These are phyloP conservation scores for Radopholus similis DNA, from an alignment of 1,140 invertebrate genomes.

Conservation along the genomic window DNA sequence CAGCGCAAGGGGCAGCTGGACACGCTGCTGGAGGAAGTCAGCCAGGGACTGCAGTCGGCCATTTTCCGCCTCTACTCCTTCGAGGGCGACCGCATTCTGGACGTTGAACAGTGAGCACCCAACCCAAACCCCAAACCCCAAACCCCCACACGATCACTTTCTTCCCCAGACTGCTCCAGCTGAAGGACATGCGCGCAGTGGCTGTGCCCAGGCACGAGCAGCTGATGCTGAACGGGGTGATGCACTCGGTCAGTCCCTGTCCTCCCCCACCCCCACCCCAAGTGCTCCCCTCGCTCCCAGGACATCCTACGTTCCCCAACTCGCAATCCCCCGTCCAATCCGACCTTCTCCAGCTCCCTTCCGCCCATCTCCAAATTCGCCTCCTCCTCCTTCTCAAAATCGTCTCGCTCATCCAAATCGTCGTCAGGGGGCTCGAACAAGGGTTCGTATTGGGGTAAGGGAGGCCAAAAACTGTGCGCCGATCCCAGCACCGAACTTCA, in stretches of 20 bases:
- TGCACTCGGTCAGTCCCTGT: conserved; percentile 3
- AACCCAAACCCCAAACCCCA: too few relatives aligned
- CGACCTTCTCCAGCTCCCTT: neutral
- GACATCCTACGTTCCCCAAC: neutral
- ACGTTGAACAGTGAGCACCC: conserved; percentile 24
- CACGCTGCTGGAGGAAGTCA: conserved; percentile 37
- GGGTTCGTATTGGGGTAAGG: too few relatives aligned
- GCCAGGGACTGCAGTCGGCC: conserved; percentile 36
- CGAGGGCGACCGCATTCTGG: conserved; percentile 36
- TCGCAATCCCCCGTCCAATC: conserved; percentile 4
- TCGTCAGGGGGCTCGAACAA: neutral
- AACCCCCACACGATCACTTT: neutral
- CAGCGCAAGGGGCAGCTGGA: conserved; percentile 25
- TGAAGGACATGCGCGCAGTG: conserved; percentile 43
- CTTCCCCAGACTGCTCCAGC: conserved; percentile 15
- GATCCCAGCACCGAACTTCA: too few relatives aligned
- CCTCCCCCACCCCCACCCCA: neutral
- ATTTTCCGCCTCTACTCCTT: conserved; percentile 42
- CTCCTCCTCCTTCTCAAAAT: too few relatives aligned
- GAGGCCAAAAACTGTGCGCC: too few relatives aligned
- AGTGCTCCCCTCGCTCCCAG: neutral
- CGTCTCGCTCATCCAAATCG: conserved; percentile 11
- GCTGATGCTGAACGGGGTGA: conserved; percentile 22
- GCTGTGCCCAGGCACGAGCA: conserved; percentile 42
- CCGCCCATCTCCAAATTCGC: neutral